Evolutionary conservation across 1,140 invertebrate genomes (phyloP).

Genomic region (Conopomorpha cramerella): DNA sequence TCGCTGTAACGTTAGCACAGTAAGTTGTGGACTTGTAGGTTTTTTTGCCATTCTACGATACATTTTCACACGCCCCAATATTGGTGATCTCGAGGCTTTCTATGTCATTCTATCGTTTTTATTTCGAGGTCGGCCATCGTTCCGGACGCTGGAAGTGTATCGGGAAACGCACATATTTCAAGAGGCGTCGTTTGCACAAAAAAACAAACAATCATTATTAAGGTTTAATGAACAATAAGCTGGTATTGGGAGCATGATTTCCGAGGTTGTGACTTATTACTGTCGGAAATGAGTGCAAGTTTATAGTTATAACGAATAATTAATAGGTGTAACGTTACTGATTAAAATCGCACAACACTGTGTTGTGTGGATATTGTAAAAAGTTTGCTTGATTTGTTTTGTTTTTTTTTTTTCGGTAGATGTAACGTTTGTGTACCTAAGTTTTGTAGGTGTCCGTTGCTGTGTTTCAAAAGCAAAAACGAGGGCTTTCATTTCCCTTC

Average conservation of each 20-base stretch:
- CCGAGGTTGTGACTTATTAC: conserved; percentile 55
- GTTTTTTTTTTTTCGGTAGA: no score
- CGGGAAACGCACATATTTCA: no score
- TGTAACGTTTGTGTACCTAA: no score
- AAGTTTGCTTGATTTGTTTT: conserved; percentile 51
- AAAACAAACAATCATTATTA: no score
- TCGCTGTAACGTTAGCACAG: no score
- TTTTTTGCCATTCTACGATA: no score
- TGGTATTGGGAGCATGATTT: conserved; percentile 60
- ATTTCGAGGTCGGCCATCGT: no score
- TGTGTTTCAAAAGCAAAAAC: conserved; percentile 40
- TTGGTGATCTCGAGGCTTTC: no score
- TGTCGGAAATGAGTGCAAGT: conserved; percentile 51
- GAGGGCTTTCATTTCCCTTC: conserved; percentile 12
- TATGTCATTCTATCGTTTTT: no score
- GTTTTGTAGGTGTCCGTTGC: conserved; percentile 42
- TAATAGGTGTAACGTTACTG: conserved; percentile 11
- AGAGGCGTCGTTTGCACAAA: not conserved
- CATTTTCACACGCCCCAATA: no score
- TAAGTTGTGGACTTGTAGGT: no score
- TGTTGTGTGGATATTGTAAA: conserved; percentile 49
- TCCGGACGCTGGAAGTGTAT: no score
- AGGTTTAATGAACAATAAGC: conserved; percentile 41
- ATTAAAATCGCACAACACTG: conserved; percentile 34
- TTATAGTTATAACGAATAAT: conserved; percentile 36